Conservation (phyloP, 2,113 vertebrate species). For the Heteronetta atricapilla region DNA sequence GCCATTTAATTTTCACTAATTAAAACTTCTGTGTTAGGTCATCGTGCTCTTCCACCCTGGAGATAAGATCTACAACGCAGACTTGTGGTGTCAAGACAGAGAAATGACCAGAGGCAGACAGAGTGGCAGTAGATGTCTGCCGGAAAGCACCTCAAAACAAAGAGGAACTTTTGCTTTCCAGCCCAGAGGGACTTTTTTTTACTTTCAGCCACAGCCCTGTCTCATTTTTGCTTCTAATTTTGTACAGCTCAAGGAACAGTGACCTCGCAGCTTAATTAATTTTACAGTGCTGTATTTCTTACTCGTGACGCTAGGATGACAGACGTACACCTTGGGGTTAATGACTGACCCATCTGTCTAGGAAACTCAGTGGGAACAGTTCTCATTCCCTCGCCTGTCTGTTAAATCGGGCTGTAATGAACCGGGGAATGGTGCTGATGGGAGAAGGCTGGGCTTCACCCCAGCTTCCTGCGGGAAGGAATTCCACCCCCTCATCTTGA, state of each 20-base stretch:
- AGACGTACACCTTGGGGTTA: rapidly evolving
- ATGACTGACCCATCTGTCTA: rapidly evolving
- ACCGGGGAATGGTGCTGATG: not conserved
- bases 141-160: not conserved
- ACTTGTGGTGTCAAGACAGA: not conserved
- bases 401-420: rapidly evolving
- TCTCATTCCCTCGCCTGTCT: not conserved
- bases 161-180: not conserved
- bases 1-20: not conserved
- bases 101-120: not conserved
- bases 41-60: not conserved
- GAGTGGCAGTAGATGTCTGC: rapidly evolving
- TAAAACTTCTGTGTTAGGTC: not conserved
- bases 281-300: not conserved
- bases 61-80: rapidly evolving
- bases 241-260: not conserved
- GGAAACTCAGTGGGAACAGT: not conserved
- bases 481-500: not conserved
- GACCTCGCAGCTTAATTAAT: not conserved
- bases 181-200: not conserved
- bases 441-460: not conserved
- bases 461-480: no score
- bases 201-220: not conserved
- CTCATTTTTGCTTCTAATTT: not conserved
- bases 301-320: not conserved